Percentiles rank a stretch among this genome's conserved stretches.
Conservation (phyloP, 1,140 invertebrate genomes). For the Geopemphigus sp. region DNA sequence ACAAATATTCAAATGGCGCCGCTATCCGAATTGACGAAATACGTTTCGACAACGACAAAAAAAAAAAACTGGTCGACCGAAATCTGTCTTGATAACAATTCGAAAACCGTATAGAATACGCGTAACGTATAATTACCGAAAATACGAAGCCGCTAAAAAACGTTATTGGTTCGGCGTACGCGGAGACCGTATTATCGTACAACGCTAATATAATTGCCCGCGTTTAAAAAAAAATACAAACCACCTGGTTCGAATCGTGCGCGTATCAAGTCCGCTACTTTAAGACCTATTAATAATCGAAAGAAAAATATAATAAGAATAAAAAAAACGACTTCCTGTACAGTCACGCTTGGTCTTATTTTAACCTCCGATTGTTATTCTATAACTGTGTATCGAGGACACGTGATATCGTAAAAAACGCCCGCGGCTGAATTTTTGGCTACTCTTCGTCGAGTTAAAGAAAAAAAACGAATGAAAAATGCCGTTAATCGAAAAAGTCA, state of each 20-base stretch:
- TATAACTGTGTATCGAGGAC: conserved; percentile 3
- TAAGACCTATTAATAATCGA: not conserved
- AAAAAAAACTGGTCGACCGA: too few species aligned
- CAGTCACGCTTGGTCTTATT: conserved; percentile 25
- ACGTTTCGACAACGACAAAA: too few species aligned
- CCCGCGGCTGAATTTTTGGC: not conserved
- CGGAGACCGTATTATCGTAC: too few species aligned
- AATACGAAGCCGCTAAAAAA: too few species aligned
- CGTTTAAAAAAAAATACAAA: not conserved
- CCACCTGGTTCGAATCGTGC: not conserved
- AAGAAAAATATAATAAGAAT: conserved; percentile 16
- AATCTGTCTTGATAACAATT: too few species aligned
- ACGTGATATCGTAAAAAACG: not conserved
- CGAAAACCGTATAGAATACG: too few species aligned
- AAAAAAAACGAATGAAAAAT: not conserved
- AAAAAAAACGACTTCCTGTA: not conserved
- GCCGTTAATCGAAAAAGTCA: too few species aligned
- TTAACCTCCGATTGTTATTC: conserved; percentile 39
- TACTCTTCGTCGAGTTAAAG: not conserved
- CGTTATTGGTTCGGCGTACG: too few species aligned
- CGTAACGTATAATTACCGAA: too few species aligned
- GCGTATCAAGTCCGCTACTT: not conserved
- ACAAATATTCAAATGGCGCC: too few species aligned
- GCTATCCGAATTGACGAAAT: too few species aligned
- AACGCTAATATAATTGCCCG: not conserved